Percentiles rank a stretch among this genome's conserved stretches.
Evolutionary conservation across 2,888 invertebrate species (phyloP).

Genomic region (Dicyrtomina minuta): DNA sequence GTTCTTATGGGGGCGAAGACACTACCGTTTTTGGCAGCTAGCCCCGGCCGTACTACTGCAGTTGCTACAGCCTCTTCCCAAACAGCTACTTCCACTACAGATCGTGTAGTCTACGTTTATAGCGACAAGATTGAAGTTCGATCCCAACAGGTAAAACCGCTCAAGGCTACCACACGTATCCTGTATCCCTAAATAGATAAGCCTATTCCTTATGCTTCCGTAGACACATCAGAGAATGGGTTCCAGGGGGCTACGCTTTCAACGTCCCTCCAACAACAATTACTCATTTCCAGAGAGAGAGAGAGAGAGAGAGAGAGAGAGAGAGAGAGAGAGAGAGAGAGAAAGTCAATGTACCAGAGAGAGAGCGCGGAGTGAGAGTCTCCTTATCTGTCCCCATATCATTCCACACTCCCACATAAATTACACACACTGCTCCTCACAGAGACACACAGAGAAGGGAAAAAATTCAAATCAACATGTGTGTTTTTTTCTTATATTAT

Average conservation of each 20-base stretch:
- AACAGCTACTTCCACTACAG: constrained; percentile 52
- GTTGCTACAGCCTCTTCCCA: constrained; percentile 47
- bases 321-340: no score
- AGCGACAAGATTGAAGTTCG: constrained; percentile 62
- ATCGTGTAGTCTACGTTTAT: constrained; percentile 61
- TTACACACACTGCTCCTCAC: no score
- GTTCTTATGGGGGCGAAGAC: constrained; percentile 50
- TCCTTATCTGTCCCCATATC: no score
- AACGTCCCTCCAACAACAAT: no score
- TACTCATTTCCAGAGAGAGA: no score
- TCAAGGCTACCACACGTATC: constrained; percentile 37
- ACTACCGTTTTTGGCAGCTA: constrained; percentile 54
- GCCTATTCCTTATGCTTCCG: not conserved
- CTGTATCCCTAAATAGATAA: constrained; percentile 22
- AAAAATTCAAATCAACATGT: no score
- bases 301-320: no score
- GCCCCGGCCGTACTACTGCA: constrained; percentile 51
- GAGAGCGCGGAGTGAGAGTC: no score
- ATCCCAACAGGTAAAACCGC: constrained; percentile 58
- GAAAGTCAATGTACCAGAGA: no score
- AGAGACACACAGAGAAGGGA: no score
- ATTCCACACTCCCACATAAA: no score
- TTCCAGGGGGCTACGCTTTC: constrained; percentile 4
- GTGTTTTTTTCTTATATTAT: no score
- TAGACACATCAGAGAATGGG: not conserved